Base-by-base conservation (phyloP, 2,113 vertebrate genomes). In the Haemorhous mexicanus region DNA sequence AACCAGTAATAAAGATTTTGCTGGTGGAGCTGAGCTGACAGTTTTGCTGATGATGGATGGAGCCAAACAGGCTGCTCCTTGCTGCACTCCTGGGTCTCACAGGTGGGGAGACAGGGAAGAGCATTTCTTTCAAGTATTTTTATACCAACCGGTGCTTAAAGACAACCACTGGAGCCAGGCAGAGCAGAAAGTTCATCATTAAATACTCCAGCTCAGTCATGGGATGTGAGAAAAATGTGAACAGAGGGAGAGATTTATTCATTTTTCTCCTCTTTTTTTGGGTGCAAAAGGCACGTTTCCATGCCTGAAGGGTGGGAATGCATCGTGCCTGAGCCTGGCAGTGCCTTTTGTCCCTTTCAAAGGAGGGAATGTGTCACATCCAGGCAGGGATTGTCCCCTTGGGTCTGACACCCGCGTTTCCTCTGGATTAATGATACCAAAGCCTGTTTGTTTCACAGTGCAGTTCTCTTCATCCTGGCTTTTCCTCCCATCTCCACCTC, bases 11-110 rank as follows among this genome's bases (percentile, higher is more conserved):
- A 91, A 95, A 96, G 86, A 67, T 90, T 91, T 76, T 93, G 81
- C 93, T 69, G 66, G 23, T 91, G 89, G 82, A 95, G 94, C 61
- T 89, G 84, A 96, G 84, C 86, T 96, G 90, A 82, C 84, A 81
- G 72, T 84, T 95, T 59, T 88, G 72, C 85, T 96, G 84, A 35
- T 93, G 93, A 94, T 93, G 81, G 94, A 95, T 92, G 90, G 90
- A 89, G 94, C 49, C 68, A 67, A 94, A 43, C 80, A 82, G 90
- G 50, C 67, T 33, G 52, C 58, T 88, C 11, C 50, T 27, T 53
- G 83, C 86, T 87, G 46, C 75, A 11, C 69, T 69, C 67, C 0
- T n/a, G 72, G 55, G 7, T 30, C 82, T 94, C 69, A 1, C 2
- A 47, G 41, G 28, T 75, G 44, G 50, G 53, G 49, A 61, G 23